Base-by-base conservation (phyloP, 2,797 vertebrate species). In the Sebastes kiyomatsui region DNA sequence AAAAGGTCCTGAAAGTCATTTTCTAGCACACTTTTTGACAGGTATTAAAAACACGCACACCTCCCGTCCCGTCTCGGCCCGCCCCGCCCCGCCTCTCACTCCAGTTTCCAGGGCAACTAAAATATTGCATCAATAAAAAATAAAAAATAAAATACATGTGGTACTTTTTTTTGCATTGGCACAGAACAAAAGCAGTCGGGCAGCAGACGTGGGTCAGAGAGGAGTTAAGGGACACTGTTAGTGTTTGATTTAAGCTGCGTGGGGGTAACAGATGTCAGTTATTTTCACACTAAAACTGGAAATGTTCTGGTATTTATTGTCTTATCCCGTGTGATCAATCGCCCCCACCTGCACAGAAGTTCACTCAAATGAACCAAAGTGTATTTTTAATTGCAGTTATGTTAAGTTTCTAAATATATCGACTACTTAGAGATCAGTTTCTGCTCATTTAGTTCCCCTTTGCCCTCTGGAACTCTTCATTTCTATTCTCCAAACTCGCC, bases 1-100 rank as follows among this genome's bases (percentile, higher is more conserved):
- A 92, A 89, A 84, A 90, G 72, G 67, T 74, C 79, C 77, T 75
- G 81, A 86, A 88, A 87, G 86, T 88, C 79, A 86, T 75, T 55
- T 88, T 38, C 83, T 83, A 90, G 79, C 85, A 88, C 83, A 88
- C 81, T 80, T 80, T 75, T 77, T 46, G 80, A 89, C 74, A 81
- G 69, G 72, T 81, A 75, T 64, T 84, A 81, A 87, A 90, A 84
- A 73, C 65, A 77, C 71, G 67, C 76, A 42, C 32, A 9, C 70
- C 33, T 80, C 74, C 69, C 3, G 20, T 35, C 38, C 35, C 5
- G 35, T 38, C 35, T 49, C 69, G 76, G 69, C 72, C 67, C 20
- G 33, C 25, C 52, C 32, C 23, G 2, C 32, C 76, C 12, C 35
- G 0, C 35, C 35, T 61, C 52, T 27, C 28, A 23, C 77, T 67